Evolutionary conservation across 92 coral and sea anemone species (phyloP).

Genomic region (Anthopleura xanthogrammica): DNA sequence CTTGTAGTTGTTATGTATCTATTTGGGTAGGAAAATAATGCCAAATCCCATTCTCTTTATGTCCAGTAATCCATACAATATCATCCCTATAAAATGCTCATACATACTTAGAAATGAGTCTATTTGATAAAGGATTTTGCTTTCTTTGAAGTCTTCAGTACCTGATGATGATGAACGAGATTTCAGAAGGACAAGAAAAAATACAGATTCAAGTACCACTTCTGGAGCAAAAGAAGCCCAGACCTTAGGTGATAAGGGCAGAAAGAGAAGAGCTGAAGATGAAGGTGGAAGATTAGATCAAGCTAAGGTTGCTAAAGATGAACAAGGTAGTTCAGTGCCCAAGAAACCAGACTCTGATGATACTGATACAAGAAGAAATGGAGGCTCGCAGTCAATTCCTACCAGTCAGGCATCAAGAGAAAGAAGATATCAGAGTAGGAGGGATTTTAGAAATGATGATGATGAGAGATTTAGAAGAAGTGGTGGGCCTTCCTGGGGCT

Average conservation of each 20-base stretch:
- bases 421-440: slow-evolving; percentile 37
- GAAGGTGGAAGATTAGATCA: slow-evolving; percentile 60
- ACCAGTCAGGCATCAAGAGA: slow-evolving; percentile 42
- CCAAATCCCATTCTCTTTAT: no score
- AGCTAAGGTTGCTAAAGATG: slow-evolving; percentile 69
- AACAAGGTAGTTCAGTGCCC: slow-evolving; percentile 25
- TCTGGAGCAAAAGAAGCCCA: slow-evolving; percentile 47
- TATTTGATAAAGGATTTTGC: not conserved
- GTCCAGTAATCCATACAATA: no score
- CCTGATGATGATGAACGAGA: slow-evolving; percentile 97
- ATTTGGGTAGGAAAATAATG: not conserved
- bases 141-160: slow-evolving; percentile 59
- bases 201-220: slow-evolving; percentile 62
- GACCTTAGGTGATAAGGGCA: slow-evolving; percentile 47
- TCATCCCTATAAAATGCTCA: no score
- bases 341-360: slow-evolving; percentile 51
- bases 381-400: slow-evolving; percentile 55
- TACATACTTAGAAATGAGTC: no score
- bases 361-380: slow-evolving; percentile 29
- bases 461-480: slow-evolving; percentile 55
- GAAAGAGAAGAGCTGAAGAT: slow-evolving; percentile 81
- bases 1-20: not conserved
- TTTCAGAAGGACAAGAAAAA: slow-evolving; percentile 89
- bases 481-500: slow-evolving; percentile 42
- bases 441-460: slow-evolving; percentile 42